Evolutionary conservation across 2,888 invertebrate species (phyloP), one percentile per base, ranked within the genome.

Genomic region (Tenthredo distinguenda): DNA sequence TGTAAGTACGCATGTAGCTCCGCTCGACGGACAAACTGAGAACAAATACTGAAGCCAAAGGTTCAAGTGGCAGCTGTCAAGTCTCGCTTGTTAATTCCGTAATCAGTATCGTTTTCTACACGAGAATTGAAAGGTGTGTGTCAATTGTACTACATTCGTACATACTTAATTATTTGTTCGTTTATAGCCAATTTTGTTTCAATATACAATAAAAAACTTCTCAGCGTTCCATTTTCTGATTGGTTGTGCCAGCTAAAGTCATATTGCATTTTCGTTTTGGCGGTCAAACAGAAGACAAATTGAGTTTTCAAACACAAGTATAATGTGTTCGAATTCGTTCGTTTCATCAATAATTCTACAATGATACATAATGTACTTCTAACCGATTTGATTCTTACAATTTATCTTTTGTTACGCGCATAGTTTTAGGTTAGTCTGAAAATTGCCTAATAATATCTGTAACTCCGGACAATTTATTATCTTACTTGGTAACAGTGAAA

Each of bases 181-280:
- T 68, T 34, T 2, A 68, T 5, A 31, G 18, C 10, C 0, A 68
- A 18, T 34, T 34, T 18, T 34, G 34, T 68, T 1, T 6, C 5
- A 72, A 31, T 31, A n/a, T 21, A 40, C 3, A 72, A 40, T 72
- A 9, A n/a, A n/a, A 72, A 21, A 26, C 3, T n/a, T 40, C 31
- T 15, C 6, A 40, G 15, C 6, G 74, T 0, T 15, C 40, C 21
- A 21, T 74, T 74, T 47, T 74, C 43, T 43, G 43, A 74, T 74
- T 74, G 74, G 74, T 74, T 74, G 12, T 4, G 26, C 18, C 40
- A 40, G 43, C 26, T 21, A 40, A 34, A 68, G 18, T 43, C 74
- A 43, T 26, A 10, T 74, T 74, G n/a, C 43, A 74, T 74, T 26
- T 74, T 21, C 15, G 31, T 43, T 74, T 43, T 74, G 74, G 74